Conservation (phyloP, 2,113 vertebrate genomes). For the Microtus pennsylvanicus region DNA sequence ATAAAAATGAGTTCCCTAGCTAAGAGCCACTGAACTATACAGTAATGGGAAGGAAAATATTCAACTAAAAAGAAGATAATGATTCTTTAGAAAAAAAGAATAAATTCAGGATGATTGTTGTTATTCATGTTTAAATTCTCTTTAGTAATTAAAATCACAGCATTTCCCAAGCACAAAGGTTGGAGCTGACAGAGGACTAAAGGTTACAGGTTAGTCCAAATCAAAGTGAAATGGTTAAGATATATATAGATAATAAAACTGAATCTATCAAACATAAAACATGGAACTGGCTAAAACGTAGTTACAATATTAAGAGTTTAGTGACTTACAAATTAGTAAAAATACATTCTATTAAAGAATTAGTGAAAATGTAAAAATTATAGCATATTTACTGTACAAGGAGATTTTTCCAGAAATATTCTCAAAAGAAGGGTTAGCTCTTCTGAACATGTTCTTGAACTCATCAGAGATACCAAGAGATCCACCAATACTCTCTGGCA, state of each 20-base stretch:
- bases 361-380: constrained; percentile 38
- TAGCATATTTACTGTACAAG: constrained; percentile 92
- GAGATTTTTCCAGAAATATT: constrained; percentile 95
- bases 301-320: not conserved
- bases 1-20: constrained; percentile 31
- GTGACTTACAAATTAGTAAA: constrained; percentile 11
- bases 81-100: not conserved
- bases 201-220: constrained; percentile 32
- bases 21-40: not conserved
- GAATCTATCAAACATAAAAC: not conserved
- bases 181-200: not conserved
- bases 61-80: not conserved
- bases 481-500: constrained; percentile 94
- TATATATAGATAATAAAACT: not conserved
- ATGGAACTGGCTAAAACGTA: not conserved
- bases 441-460: constrained; percentile 93
- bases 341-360: constrained; percentile 35
- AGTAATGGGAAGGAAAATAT: not conserved
- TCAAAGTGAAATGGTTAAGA: constrained; percentile 40
- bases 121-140: constrained; percentile 43
- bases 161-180: constrained; percentile 51
- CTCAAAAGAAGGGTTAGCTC: constrained; percentile 94
- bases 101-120: not conserved
- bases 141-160: constrained; percentile 49
- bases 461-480: constrained; percentile 95